Percentiles rank a stretch among this genome's conserved stretches.
Evolutionary conservation across 2,797 vertebrate species (phyloP).

Genomic region (Labeo calbasu): DNA sequence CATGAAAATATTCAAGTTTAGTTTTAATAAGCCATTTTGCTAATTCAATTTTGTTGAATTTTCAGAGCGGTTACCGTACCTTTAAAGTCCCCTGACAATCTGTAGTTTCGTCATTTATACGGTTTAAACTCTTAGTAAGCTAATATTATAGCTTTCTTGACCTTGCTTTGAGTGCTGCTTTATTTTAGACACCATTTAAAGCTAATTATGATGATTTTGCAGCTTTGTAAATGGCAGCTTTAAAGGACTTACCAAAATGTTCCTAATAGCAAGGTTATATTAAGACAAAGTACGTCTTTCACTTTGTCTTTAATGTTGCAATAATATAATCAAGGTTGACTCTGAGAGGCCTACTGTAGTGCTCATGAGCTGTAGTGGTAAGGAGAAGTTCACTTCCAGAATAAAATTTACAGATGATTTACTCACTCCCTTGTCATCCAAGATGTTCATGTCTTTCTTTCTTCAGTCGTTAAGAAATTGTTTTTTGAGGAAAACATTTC

Average conservation of each 20-base stretch:
- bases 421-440: too few species aligned
- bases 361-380: too few species aligned
- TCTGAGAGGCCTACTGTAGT: too few species aligned
- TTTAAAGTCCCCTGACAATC: background rate
- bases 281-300: constrained; percentile 4
- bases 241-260: background rate
- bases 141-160: background rate
- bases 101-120: background rate
- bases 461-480: too few species aligned
- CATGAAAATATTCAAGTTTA: background rate
- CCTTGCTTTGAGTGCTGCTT: constrained; percentile 1
- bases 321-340: background rate
- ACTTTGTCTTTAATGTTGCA: constrained; percentile 7
- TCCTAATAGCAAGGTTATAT: constrained; percentile 18
- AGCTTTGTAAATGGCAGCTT: background rate
- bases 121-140: constrained; percentile 1
- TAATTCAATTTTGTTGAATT: background rate
- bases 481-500: too few species aligned
- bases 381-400: too few species aligned
- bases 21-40: background rate
- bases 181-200: background rate
- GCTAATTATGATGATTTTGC: constrained; percentile 37
- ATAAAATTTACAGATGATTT: too few species aligned
- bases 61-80: background rate
- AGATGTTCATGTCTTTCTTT: too few species aligned